A percentile compares a stretch with the other conserved stretches of the same genome.
Evolutionary conservation across 2,113 vertebrate genomes (phyloP).

Genomic region (Melanotaenia duboulayi): DNA sequence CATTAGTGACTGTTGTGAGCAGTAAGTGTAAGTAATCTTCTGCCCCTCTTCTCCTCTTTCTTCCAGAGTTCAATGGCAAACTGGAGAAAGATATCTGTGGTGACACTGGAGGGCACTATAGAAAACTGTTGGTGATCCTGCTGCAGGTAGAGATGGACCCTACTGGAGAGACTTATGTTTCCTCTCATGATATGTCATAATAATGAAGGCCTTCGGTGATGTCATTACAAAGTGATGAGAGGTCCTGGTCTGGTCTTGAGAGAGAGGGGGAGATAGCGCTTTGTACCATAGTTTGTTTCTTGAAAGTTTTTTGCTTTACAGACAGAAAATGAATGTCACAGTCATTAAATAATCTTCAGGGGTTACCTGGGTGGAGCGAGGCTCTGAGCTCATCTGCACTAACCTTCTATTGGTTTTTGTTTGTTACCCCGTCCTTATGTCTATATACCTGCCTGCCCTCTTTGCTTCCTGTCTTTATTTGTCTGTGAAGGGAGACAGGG

Average conservation of each 20-base stretch:
- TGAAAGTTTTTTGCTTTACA: slow-evolving; percentile 32
- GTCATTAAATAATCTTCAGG: slow-evolving; percentile 46
- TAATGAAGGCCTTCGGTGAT: slow-evolving; percentile 58
- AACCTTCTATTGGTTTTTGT: slow-evolving; percentile 42
- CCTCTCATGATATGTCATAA: slow-evolving; percentile 50
- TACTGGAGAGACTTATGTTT: slow-evolving; percentile 36
- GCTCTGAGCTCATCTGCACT: slow-evolving; percentile 23
- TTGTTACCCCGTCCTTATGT: slow-evolving; percentile 32
- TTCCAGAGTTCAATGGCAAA: slow-evolving; percentile 87
- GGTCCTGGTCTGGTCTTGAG: slow-evolving; percentile 12
- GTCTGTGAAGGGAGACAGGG: slow-evolving; percentile 85
- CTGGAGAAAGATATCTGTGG: slow-evolving; percentile 91
- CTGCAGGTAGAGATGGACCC: slow-evolving; percentile 86
- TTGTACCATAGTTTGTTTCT: slow-evolving; percentile 1
- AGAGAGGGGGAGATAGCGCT: background rate
- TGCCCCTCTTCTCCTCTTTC: slow-evolving; percentile 60
- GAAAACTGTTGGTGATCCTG: slow-evolving; percentile 91
- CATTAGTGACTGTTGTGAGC: slow-evolving; percentile 29
- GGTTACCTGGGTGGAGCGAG: slow-evolving; percentile 34
- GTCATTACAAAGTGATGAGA: slow-evolving; percentile 69
- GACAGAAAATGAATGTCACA: slow-evolving; percentile 50
- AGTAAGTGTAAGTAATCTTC: slow-evolving; percentile 46
- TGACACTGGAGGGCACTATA: slow-evolving; percentile 93
- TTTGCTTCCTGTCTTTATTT: background rate
- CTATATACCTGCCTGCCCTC: slow-evolving; percentile 7